Evolutionary conservation across 2,888 invertebrate genomes (phyloP).

Genomic region (Yponomeuta cagnagella): DNA sequence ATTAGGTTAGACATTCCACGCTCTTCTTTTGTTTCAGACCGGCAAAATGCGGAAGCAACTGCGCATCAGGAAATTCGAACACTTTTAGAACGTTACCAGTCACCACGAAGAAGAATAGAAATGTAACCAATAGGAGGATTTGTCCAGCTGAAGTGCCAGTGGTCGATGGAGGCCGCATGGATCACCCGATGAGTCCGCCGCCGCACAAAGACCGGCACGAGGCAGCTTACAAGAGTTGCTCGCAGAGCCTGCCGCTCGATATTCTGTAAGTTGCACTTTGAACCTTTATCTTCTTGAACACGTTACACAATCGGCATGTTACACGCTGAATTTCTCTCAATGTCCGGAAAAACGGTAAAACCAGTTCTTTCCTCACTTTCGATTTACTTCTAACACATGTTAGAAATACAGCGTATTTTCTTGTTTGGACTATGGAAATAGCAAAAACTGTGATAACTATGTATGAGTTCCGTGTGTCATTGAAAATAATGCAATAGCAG

Average conservation of each 20-base stretch:
- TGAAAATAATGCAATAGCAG: too few species aligned
- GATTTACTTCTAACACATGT: too few species aligned
- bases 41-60: constrained; percentile 13
- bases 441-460: too few species aligned
- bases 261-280: constrained; percentile 59
- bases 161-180: constrained; percentile 62
- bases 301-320: neutral
- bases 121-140: constrained; percentile 17
- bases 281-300: constrained; percentile 4
- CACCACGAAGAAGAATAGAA: constrained; percentile 27
- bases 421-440: too few species aligned
- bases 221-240: constrained; percentile 65
- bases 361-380: too few species aligned
- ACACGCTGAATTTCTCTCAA: neutral
- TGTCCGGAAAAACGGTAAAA: too few species aligned
- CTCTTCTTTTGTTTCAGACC: constrained; percentile 10
- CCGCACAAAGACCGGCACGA: constrained; percentile 54
- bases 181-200: constrained; percentile 60
- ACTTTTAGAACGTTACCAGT: constrained; percentile 26
- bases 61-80: constrained; percentile 4
- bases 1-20: too few species aligned
- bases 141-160: constrained; percentile 21
- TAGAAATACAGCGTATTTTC: too few species aligned
- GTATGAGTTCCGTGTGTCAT: too few species aligned
- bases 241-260: constrained; percentile 68